A percentile compares a stretch with the other conserved stretches of the same genome.
Conservation (phyloP, 1,140 invertebrate genomes). For the Rhynchophorus ferrugineus region DNA sequence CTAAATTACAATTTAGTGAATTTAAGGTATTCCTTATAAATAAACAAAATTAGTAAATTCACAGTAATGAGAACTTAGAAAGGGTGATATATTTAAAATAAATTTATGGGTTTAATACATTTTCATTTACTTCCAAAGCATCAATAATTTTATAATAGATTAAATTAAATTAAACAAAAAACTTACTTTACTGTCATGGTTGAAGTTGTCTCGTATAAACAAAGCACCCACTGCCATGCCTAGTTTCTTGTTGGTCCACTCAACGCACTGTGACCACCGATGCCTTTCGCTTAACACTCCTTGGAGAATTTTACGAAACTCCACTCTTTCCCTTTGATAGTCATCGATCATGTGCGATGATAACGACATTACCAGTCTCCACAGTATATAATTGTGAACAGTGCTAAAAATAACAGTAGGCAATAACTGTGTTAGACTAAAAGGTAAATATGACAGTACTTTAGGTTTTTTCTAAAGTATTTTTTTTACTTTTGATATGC, state of each 20-base stretch:
- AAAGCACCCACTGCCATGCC: conserved; percentile 77
- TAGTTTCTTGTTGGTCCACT: conserved; percentile 78
- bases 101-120: too few relatives aligned
- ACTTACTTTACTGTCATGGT: conserved; percentile 69
- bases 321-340: conserved; percentile 66
- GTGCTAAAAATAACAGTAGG: conserved; percentile 45
- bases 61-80: too few relatives aligned
- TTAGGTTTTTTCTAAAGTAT: too few relatives aligned
- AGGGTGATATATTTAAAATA: too few relatives aligned
- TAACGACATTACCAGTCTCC: conserved; percentile 72
- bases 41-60: too few relatives aligned
- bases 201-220: conserved; percentile 76
- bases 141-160: conserved; percentile 1
- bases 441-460: too few relatives aligned
- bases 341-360: conserved; percentile 76
- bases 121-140: not conserved
- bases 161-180: too few relatives aligned
- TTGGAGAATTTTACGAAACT: conserved; percentile 73
- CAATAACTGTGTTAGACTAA: not conserved
- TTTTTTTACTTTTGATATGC: too few relatives aligned
- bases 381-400: conserved; percentile 77
- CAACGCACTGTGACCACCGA: conserved; percentile 76
- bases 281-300: conserved; percentile 69
- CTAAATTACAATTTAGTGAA: too few relatives aligned
- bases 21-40: too few relatives aligned